Conservation (phyloP, 1,140 invertebrate species). For the Triops cancriformis region DNA sequence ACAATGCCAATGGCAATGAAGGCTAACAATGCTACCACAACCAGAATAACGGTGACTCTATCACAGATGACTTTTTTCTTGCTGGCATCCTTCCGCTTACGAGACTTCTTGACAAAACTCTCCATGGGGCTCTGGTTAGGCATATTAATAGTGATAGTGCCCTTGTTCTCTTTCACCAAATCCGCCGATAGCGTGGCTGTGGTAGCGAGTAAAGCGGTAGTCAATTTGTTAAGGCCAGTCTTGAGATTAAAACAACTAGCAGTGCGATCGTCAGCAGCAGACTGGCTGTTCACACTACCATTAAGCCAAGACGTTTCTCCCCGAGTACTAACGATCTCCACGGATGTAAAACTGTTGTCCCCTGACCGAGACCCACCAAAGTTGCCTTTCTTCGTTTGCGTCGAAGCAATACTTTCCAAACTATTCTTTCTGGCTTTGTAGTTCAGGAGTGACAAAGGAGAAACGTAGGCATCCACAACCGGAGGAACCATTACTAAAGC, state of each 20-base stretch:
- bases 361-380: background rate
- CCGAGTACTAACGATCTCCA: background rate
- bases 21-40: conserved; percentile 13
- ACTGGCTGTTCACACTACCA: background rate
- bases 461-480: conserved; percentile 21
- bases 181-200: background rate
- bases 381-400: background rate
- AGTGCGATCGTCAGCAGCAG: background rate
- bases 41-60: background rate
- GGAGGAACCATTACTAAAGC: background rate
- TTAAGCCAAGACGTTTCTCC: background rate
- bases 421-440: background rate
- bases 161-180: background rate
- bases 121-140: background rate
- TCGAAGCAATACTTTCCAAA: background rate
- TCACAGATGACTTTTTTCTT: background rate
- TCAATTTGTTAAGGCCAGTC: background rate
- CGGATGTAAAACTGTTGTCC: background rate
- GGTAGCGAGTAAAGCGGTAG: background rate
- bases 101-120: background rate
- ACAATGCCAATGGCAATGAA: background rate
- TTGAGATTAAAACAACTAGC: background rate
- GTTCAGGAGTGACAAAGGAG: conserved; percentile 19
- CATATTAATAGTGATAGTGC: background rate
- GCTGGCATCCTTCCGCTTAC: background rate